Evolutionary conservation across 2,797 vertebrate genomes (phyloP).

Genomic region (Malurus splendens): DNA sequence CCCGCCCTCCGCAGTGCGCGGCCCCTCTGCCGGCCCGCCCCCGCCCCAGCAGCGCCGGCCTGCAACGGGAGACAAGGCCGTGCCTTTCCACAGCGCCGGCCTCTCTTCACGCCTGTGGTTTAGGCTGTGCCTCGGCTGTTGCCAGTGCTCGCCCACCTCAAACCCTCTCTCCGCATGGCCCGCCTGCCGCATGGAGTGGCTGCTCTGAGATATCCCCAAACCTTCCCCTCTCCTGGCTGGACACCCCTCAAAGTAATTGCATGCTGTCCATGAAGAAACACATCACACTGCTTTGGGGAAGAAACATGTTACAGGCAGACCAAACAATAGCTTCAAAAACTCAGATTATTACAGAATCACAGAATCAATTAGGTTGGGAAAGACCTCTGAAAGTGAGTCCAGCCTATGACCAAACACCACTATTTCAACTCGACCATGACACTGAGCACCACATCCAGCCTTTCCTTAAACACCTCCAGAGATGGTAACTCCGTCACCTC

Average conservation of each 20-base stretch:
- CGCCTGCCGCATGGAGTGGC: no score
- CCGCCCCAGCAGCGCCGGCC: fast-evolving
- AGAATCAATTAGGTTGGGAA: neutral
- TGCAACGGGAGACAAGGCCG: fast-evolving
- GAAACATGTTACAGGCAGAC: fast-evolving
- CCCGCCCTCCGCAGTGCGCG: neutral
- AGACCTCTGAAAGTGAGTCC: neutral
- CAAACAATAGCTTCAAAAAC: neutral
- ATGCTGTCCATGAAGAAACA: fast-evolving
- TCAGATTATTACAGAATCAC: neutral
- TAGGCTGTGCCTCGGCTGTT: fast-evolving
- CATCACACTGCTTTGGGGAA: neutral
- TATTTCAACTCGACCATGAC: neutral
- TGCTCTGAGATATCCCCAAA: neutral
- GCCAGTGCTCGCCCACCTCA: fast-evolving
- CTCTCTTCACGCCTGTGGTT: fast-evolving
- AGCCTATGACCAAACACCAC: fast-evolving
- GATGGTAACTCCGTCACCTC: no score
- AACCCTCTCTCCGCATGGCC: fast-evolving
- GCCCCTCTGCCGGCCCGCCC: neutral
- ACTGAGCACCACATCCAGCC: no score
- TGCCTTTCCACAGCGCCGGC: fast-evolving
- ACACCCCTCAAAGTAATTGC: fast-evolving
- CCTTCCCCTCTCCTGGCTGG: neutral
- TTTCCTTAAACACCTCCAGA: neutral